These are phyloP conservation scores for Eufriesea mexicana DNA, from an alignment of 1,140 invertebrate species.

Conservation along the genomic window DNA sequence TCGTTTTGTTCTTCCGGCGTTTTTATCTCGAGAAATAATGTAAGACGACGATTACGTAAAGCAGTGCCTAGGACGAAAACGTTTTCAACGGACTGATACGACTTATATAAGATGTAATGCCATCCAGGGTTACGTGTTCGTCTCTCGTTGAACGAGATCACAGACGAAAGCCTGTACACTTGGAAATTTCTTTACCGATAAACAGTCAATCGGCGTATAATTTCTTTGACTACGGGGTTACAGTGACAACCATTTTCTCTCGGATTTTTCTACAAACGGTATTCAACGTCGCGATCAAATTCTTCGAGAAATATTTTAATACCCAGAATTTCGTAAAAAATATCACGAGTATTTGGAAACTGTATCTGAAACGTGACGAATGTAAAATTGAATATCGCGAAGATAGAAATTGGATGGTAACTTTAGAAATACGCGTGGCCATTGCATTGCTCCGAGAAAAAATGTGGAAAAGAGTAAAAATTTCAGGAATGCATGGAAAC, in stretches of 20 bases:
- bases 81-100: neutral
- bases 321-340: too few relatives aligned
- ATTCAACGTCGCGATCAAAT: neutral
- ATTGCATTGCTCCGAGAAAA: too few relatives aligned
- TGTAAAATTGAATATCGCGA: too few relatives aligned
- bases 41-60: slow-evolving; percentile 14
- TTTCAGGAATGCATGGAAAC: too few relatives aligned
- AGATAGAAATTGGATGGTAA: too few relatives aligned
- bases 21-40: neutral
- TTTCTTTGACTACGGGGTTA: neutral
- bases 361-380: too few relatives aligned
- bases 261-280: neutral
- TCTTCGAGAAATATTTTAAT: neutral
- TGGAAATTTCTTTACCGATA: neutral
- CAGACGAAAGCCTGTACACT: neutral
- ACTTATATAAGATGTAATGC: slow-evolving; percentile 5
- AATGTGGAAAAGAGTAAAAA: too few relatives aligned
- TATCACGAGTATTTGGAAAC: too few relatives aligned
- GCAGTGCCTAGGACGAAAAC: neutral
- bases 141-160: neutral
- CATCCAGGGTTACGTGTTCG: neutral
- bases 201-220: neutral
- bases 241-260: neutral
- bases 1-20: neutral
- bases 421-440: too few relatives aligned